Evolutionary conservation across 1,140 invertebrate species (phyloP).

Genomic region (Homarus americanus): DNA sequence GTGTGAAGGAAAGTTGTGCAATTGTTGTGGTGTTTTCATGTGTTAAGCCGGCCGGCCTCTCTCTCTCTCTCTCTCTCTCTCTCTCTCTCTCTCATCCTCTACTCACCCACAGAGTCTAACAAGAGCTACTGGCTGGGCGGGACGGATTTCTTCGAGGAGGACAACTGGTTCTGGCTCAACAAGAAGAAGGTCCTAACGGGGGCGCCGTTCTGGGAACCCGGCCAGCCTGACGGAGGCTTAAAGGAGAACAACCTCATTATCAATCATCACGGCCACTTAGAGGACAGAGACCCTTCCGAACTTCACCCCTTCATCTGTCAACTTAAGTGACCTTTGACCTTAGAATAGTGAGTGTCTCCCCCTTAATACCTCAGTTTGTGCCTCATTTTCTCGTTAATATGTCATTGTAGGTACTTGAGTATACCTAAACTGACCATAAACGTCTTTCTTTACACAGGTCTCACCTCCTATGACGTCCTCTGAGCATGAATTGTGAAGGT

Average conservation of each 20-base stretch:
- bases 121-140: slow-evolving; percentile 12
- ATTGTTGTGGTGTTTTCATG: no score
- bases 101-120: neutral
- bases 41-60: no score
- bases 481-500: no score
- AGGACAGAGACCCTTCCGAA: neutral
- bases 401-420: no score
- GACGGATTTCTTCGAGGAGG: neutral
- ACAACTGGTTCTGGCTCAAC: neutral
- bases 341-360: no score
- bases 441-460: no score
- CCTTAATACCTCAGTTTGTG: no score
- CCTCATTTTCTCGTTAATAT: no score
- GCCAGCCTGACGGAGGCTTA: neutral
- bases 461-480: no score
- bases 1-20: no score
- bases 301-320: slow-evolving; percentile 9
- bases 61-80: no score
- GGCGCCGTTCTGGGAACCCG: slow-evolving; percentile 17
- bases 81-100: neutral
- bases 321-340: neutral
- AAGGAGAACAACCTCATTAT: slow-evolving; percentile 4
- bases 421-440: no score
- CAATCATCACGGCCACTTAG: neutral
- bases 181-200: neutral